Evolutionary conservation across 2,113 vertebrate species (phyloP), one percentile per base, ranked within the genome.

Genomic region (Caranx melampygus): DNA sequence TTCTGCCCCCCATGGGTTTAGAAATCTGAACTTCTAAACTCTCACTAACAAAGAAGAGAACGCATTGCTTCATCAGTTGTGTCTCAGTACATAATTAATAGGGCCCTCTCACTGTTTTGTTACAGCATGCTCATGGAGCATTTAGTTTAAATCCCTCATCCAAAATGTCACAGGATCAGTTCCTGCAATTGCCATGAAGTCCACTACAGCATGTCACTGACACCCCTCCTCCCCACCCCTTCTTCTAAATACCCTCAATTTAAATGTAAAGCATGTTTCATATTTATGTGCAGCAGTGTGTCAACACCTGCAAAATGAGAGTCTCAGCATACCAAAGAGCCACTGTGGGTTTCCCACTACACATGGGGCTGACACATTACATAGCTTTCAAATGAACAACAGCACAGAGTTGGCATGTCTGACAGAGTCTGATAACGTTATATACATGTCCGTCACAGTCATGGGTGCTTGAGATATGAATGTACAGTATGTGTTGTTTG

Each of bases 391-490:
- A 87, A 89, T 74, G 81, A 90, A 90, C 90, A 92, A 89, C 86
- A 78, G 89, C 67, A 74, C 54, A 89, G 83, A 84, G 78, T 77
- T 82, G 72, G 78, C 86, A 84, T 90, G 90, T 92, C 88, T 94
- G 92, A 91, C 90, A 84, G 84, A 81, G 64, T 73, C 88, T 91
- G 92, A 94, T 92, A 93, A 92, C 87, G 89, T 93, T 93, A 86
- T 90, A 88, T 88, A 90, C 84, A 88, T 89, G 86, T 92, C 78
- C 15, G 86, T 92, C 92, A 93, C 92, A 91, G 91, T 92, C 93
- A 91, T 72, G 90, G 90, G 15, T 80, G 79, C 89, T 91, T 91
- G 79, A 84, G 91, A 90, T 87, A 85, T 80, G 73, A 90, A 91
- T 78, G 67, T 65, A 42, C 40, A 42, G 7, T 42, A 84, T 84